Evolutionary conservation across 2,888 invertebrate species (phyloP).

Genomic region (Nymphalis polychloros): DNA sequence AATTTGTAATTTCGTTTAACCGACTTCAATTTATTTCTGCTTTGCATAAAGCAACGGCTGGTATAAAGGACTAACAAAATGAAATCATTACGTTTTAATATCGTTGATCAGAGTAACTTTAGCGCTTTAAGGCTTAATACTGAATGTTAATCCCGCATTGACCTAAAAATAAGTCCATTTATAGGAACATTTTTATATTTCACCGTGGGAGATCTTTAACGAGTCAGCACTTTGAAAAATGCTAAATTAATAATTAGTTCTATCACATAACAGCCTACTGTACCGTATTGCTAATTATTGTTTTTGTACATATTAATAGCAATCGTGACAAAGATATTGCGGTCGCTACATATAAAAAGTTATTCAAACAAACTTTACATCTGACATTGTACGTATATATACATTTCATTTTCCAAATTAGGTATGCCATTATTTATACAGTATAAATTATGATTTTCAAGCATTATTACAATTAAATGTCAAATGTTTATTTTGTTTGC

Average conservation of each 20-base stretch:
- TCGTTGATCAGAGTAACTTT: conserved; percentile 24
- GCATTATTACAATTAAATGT: too few relatives aligned
- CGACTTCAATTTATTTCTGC: conserved; percentile 30
- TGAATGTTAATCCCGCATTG: conserved; percentile 20
- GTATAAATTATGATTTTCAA: too few relatives aligned
- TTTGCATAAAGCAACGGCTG: conserved; percentile 32
- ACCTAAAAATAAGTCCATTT: conserved; percentile 14
- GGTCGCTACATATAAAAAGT: too few relatives aligned
- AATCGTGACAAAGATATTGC: background rate
- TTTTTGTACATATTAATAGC: background rate
- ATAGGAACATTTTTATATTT: background rate
- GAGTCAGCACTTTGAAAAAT: too few relatives aligned
- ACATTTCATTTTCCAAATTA: too few relatives aligned
- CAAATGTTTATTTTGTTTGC: too few relatives aligned
- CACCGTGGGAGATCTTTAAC: too few relatives aligned
- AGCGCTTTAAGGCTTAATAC: conserved; percentile 21
- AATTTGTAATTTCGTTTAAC: conserved; percentile 29
- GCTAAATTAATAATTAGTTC: too few relatives aligned
- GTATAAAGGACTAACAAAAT: conserved; percentile 27
- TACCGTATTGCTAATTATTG: background rate
- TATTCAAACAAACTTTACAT: too few relatives aligned
- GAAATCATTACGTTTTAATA: conserved; percentile 29
- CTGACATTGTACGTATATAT: too few relatives aligned
- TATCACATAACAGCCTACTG: too few relatives aligned
- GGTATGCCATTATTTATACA: too few relatives aligned